Evolutionary conservation across 2,888 invertebrate genomes (phyloP), one percentile per base, ranked within the genome.

Genomic region (Lepidocyrtinus sp.): DNA sequence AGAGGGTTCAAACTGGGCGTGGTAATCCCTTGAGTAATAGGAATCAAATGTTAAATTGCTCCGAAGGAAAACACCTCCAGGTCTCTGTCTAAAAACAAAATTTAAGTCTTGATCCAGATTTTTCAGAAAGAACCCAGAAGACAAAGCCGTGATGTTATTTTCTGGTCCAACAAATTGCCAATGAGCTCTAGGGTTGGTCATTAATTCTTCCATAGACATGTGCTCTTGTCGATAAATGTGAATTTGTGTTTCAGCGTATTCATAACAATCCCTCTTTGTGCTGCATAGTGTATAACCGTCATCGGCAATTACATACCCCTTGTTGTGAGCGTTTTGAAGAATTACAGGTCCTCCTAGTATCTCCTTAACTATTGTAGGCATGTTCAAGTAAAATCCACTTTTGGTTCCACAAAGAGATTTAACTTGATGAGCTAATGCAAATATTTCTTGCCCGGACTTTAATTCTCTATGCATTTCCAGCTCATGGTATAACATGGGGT

Each of bases 81-180:
- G 68, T 27, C 79, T 62, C 19, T 75, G 70, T 45, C 59, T 69
- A 22, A 61, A 68, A 9, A 81, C 36, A 1, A 83, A 62, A 27
- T 55, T 79, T 19, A 69, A 55, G 19, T 67, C 65, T 9, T 75
- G 21, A 21, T 73, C 62, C 22, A 77, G 55, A 62, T 69, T 81
- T 74, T 79, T 83, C 1, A 83, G 2, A n/a, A 78, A 79, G 70
- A 83, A 81, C 5, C 83, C 83, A 15, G 50, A 59, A 9, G 78
- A 67, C 27, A 79, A 50, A 17, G 59, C 76, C n/a, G 69, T 77
- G 46, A 67, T 64, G n/a, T n/a, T n/a, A 50, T 72, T 69, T 26
- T 22, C 36, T 2, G 83, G 81, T 9, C 62, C 72, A 15, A 61
- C 9, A 26, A 83, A 81, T n/a, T 69, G 45, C 81, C 81, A 83